Conservation (phyloP, 2,113 vertebrate genomes). For the Sakesphorus luctuosus region DNA sequence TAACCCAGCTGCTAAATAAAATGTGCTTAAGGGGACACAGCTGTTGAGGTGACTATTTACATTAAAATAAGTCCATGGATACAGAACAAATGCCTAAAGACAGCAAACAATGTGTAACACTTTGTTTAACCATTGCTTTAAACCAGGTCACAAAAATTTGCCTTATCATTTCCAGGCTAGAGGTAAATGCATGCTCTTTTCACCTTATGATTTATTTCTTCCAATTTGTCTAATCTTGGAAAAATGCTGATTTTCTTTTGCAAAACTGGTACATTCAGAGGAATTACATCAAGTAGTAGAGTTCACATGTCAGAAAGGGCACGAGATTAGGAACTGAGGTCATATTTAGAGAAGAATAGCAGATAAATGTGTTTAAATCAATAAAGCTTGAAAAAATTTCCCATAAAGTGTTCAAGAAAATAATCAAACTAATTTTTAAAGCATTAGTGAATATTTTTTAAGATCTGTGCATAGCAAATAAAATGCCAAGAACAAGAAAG, state of each 20-base stretch:
- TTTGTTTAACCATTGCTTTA: conserved; percentile 68
- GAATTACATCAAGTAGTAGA: not conserved
- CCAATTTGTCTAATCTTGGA: not conserved
- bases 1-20: conserved; percentile 88
- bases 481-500: not conserved
- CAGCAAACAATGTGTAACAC: conserved; percentile 47
- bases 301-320: not conserved
- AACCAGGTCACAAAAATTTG: conserved; percentile 2
- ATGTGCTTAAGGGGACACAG: conserved; percentile 84
- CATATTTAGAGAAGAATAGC: not conserved
- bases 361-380: not conserved
- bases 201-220: not conserved
- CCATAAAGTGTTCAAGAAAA: not conserved
- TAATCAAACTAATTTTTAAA: not conserved
- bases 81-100: conserved; percentile 74
- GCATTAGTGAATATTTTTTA: not conserved
- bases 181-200: not conserved
- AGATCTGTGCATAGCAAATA: not conserved
- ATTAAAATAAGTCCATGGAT: conserved; percentile 76
- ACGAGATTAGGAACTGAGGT: not conserved
- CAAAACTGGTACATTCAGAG: not conserved
- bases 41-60: conserved; percentile 81
- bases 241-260: not conserved
- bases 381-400: not conserved
- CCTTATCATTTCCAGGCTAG: not conserved